Base-by-base conservation (phyloP, 2,113 vertebrate genomes). In the Ptilorrhoa leucosticta region DNA sequence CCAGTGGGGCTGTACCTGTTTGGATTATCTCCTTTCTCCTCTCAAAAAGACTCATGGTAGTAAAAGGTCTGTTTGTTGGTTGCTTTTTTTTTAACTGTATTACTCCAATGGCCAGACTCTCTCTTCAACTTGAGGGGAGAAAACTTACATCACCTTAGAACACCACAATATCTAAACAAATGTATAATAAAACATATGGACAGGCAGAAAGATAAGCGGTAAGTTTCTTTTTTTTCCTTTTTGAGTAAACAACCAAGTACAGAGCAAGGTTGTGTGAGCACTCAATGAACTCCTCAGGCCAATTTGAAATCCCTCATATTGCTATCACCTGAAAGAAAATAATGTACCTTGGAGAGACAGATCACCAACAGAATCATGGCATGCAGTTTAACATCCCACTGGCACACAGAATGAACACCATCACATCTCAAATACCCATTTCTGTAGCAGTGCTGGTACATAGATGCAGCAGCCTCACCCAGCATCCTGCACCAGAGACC, bases 401-500 rank as follows among this genome's bases (percentile, higher is more conserved):
- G 44, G 35, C 15, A 45, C 22, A 51, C 10, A 66, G 66, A 57
- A 71, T 5, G 3, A 72, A 37, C 37, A 20, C 7, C 16, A 50
- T 6, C 19, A 58, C 0, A 0, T 24, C 11, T 16, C 47, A 83
- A 66, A 83, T 2, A 37, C 16, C 27, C 22, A 13, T 47, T 83
- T 51, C 18, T 71, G 44, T 1, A 37, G 40, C 53, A 80, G 19
- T 37, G 44, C 30, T 72, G 50, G 21, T 33, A 51, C 53, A 27
- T 2, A n/a, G 4, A 50, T 1, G 5, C 35, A 84, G 30, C 23
- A 58, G n/a, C 2, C 44, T 40, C 54, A 54, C 3, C 20, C 3
- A 2, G n/a, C 13, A 50, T 6, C 35, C 33, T 4, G 1, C 3
- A 57, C 35, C 28, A 72, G 28, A 72, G 23, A 69, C 2, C 57